Conservation (phyloP, 2,888 invertebrate genomes). For the Galerucella nymphaeae region DNA sequence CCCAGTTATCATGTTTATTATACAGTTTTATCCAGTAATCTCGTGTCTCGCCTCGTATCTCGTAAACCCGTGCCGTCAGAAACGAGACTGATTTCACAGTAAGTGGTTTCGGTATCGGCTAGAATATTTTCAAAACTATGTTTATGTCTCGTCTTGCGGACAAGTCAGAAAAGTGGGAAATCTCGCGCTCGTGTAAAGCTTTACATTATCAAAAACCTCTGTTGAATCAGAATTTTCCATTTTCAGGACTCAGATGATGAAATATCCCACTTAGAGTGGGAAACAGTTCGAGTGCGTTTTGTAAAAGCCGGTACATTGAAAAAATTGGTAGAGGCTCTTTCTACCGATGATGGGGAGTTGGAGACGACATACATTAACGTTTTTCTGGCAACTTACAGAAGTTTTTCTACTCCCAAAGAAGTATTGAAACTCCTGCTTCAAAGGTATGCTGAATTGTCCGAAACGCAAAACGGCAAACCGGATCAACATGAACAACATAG, state of each 20-base stretch:
- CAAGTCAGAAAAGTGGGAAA: too few species aligned
- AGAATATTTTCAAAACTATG: too few species aligned
- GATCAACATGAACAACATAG: slow-evolving; percentile 77
- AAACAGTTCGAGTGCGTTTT: slow-evolving; percentile 93
- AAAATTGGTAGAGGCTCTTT: slow-evolving; percentile 91
- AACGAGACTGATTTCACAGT: too few species aligned
- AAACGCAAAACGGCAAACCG: slow-evolving; percentile 67
- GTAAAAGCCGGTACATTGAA: slow-evolving; percentile 96
- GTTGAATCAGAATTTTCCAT: not conserved
- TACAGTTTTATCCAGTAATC: too few species aligned
- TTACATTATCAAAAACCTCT: too few species aligned
- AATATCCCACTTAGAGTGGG: slow-evolving; percentile 98
- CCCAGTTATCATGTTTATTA: too few species aligned
- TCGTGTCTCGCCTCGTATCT: too few species aligned
- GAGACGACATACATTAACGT: slow-evolving; percentile 98
- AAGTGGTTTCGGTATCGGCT: too few species aligned
- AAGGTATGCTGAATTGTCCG: slow-evolving; percentile 78
- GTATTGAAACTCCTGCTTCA: slow-evolving; percentile 85
- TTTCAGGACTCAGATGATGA: slow-evolving; percentile 88
- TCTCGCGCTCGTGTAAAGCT: too few species aligned
- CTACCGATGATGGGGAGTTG: slow-evolving; percentile 94
- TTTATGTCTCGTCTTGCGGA: too few species aligned
- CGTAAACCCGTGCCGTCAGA: too few species aligned
- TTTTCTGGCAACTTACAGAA: slow-evolving; percentile 94
- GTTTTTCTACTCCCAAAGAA: slow-evolving; percentile 88